Percentiles rank a stretch among this genome's conserved stretches.
Evolutionary conservation across 2,888 invertebrate genomes (phyloP).

Genomic region (Drosophila kanekoi): DNA sequence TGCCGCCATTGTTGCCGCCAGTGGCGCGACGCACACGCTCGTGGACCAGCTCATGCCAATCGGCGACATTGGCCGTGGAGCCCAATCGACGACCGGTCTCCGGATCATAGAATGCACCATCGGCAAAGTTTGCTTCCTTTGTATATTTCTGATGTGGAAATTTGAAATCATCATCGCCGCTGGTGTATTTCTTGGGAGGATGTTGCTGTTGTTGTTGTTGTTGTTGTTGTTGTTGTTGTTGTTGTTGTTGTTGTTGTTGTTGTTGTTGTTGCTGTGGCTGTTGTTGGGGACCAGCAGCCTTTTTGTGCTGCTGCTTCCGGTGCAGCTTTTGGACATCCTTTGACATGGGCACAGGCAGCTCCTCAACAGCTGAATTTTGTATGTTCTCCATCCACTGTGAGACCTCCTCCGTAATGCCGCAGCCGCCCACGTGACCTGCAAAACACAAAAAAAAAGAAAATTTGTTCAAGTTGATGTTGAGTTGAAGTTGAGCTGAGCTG

Average conservation of each 20-base stretch:
- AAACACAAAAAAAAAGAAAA: conserved; percentile 42
- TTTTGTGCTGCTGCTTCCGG: conserved; percentile 76
- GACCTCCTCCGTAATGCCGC: conserved; percentile 94
- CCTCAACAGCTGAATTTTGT: conserved; percentile 91
- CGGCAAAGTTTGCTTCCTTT: conserved; percentile 89
- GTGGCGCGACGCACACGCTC: conserved; percentile 86
- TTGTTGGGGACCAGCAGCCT: conserved; percentile 52
- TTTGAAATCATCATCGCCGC: conserved; percentile 84
- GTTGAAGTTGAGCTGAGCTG: conserved; percentile 32
- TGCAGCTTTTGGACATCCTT: conserved; percentile 81
- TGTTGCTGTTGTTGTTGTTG: conserved; percentile 60
- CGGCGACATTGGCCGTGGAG: conserved; percentile 84
- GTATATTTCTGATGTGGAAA: conserved; percentile 91
- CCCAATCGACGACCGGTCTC: conserved; percentile 79
- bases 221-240: conserved; percentile 16
- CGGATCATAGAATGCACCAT: conserved; percentile 81
- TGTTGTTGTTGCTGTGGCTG: conserved; percentile 24
- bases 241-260: conserved; percentile 44
- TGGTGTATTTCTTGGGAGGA: conserved; percentile 83
- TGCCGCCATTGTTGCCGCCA: conserved; percentile 70
- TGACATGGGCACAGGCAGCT: conserved; percentile 84
- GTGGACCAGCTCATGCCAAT: conserved; percentile 85
- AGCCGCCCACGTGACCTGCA: conserved; percentile 93
- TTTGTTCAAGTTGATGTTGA: conserved; percentile 26
- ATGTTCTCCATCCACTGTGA: conserved; percentile 97